Base-by-base conservation (phyloP, 2,113 vertebrate genomes). In the Cervus canadensis region DNA sequence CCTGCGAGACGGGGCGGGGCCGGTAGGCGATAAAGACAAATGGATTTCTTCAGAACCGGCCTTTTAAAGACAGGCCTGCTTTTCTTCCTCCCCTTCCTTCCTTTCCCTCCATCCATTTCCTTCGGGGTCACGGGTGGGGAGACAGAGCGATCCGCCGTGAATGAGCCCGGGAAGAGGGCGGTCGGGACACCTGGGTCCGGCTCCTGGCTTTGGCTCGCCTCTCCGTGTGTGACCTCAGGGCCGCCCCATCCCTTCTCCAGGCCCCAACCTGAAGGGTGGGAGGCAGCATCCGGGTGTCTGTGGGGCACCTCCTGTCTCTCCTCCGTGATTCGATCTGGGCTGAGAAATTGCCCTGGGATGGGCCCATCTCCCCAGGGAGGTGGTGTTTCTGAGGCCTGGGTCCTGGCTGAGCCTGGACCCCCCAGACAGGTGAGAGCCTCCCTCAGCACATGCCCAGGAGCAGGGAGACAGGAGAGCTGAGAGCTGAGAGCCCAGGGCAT, bases 271-370 rank as follows among this genome's bases (percentile, higher is more conserved):
- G 87, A 8, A 50, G 23, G 19, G 1, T 1, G 7, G 14, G 43
- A 30, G 16, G 21, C 12, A 10, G 26, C 5, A 0, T n/a, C 5
- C 3, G 4, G 56, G 1, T 5, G 30, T 25, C 48, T 36, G 26
- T 2, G 79, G 11, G 52, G 2, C 10, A 21, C 16, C 7, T 33
- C 25, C 26, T 1, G 0, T 10, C 54, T 15, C 14, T 43, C 16
- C 10, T 54, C 26, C 28, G 0, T 6, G 26, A 3, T 26, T 12
- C 10, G 19, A 56, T 16, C 28, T 1, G 11, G 83, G 67, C 79
- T 74, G 62, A 25, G 67, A 59, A 76, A 28, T 62, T 40, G 3
- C 6, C 6, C 50, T 2, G 1, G 7, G 28, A 3, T 10, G 78
- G 54, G n/a, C 2, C 25, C 10, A 1, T 67, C 14, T 79, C 26